These are phyloP conservation scores for Crocuta crocuta DNA, from an alignment of 2,113 vertebrate genomes.

Conservation along the genomic window DNA sequence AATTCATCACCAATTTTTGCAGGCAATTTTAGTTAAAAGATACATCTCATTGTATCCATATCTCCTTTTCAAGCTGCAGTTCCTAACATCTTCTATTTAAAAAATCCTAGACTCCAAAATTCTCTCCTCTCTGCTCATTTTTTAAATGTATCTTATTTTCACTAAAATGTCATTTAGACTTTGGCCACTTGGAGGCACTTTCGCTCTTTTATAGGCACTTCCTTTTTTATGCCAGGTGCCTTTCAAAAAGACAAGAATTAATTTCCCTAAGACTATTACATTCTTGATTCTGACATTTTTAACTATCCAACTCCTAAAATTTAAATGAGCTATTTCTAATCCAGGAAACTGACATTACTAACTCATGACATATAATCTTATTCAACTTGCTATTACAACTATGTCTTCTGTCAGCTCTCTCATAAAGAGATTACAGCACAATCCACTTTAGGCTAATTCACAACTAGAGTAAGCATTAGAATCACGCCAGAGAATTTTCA, in stretches of 20 bases:
- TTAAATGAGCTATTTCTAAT: background rate
- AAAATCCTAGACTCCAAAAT: background rate
- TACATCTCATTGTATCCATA: background rate
- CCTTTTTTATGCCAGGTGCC: rapidly evolving
- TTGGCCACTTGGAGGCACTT: slow-evolving; percentile 65
- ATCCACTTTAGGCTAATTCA: background rate
- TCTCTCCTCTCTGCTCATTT: background rate
- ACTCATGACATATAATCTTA: background rate
- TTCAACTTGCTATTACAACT: background rate
- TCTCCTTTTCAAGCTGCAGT: background rate
- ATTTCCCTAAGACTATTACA: background rate
- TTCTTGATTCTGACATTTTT: background rate
- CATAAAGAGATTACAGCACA: background rate
- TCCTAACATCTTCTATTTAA: background rate
- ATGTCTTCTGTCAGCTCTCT: background rate
- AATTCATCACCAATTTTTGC: background rate
- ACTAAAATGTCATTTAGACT: background rate
- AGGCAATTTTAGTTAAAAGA: background rate
- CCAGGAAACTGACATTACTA: background rate
- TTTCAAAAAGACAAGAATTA: background rate
- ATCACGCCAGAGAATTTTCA: background rate
- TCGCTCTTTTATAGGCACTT: background rate
- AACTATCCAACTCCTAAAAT: slow-evolving; percentile 23
- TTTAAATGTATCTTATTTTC: background rate
- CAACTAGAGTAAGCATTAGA: no score